Conservation (phyloP, 1,140 invertebrate genomes). For the Elymnias hypermnestra region DNA sequence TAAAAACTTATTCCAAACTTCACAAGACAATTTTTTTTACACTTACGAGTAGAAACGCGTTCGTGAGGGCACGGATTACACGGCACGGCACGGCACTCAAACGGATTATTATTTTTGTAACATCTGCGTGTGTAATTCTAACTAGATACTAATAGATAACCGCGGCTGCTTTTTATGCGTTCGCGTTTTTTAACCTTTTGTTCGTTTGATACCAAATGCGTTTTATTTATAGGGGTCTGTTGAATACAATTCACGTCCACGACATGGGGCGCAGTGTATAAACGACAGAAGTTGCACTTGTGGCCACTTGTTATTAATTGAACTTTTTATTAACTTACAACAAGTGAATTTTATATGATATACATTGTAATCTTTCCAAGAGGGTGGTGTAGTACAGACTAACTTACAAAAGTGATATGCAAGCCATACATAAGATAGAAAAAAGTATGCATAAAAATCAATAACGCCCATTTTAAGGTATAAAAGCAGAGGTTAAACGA, state of each 20-base stretch:
- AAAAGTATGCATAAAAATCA: too few relatives aligned
- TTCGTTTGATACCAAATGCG: conserved; percentile 55
- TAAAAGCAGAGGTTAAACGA: too few relatives aligned
- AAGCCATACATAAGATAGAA: too few relatives aligned
- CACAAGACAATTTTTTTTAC: too few relatives aligned
- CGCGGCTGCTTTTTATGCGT: conserved; percentile 70
- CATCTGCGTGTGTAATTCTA: conserved; percentile 71
- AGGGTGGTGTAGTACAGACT: too few relatives aligned
- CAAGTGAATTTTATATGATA: conserved; percentile 29
- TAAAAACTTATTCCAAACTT: too few relatives aligned
- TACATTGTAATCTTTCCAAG: too few relatives aligned
- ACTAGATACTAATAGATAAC: conserved; percentile 75
- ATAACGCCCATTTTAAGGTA: too few relatives aligned
- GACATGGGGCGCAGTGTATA: conserved; percentile 28
- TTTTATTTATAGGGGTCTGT: conserved; percentile 62
- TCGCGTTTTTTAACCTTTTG: conserved; percentile 65
- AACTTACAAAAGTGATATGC: too few relatives aligned
- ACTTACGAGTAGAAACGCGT: conserved; percentile 17
- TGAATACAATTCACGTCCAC: conserved; percentile 18
- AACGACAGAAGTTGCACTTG: conserved; percentile 58
- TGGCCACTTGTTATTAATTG: conserved; percentile 66
- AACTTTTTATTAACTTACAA: conserved; percentile 48
- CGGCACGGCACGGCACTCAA: conserved; percentile 35
- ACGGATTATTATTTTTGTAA: conserved; percentile 68
- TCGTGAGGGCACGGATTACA: conserved; percentile 44